Evolutionary conservation across 2,888 invertebrate genomes (phyloP).

Genomic region (Mystacides longicornis): DNA sequence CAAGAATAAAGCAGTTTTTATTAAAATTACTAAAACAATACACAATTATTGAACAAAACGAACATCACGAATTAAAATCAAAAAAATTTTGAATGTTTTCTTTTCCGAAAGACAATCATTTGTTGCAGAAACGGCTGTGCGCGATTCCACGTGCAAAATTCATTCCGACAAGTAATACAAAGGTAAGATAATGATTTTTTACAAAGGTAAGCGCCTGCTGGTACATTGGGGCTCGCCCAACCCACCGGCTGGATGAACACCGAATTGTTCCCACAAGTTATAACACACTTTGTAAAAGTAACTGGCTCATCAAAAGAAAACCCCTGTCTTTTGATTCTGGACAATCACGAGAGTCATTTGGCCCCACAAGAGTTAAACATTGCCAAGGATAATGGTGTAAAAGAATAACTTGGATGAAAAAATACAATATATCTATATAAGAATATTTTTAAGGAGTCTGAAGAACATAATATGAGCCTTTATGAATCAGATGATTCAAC

Average conservation of each 20-base stretch:
- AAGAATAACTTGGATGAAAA: no score
- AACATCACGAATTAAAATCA: no score
- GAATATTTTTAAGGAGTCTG: background rate
- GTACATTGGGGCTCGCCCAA: slow-evolving; percentile 31
- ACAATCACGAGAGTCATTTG: slow-evolving; percentile 33
- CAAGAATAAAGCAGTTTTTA: no score
- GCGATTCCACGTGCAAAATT: no score
- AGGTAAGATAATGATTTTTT: no score
- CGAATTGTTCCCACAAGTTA: slow-evolving; percentile 30
- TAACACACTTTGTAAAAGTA: slow-evolving; percentile 33
- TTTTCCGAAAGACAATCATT: no score
- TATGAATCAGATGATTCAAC: background rate
- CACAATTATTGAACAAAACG: no score
- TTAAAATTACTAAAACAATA: no score
- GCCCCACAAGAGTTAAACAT: slow-evolving; percentile 27
- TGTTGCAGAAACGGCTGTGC: no score
- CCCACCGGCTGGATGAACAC: slow-evolving; percentile 33
- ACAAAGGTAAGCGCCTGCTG: slow-evolving; percentile 32
- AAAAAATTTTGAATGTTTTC: no score
- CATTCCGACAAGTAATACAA: no score
- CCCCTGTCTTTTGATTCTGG: slow-evolving; percentile 26
- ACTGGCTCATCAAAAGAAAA: slow-evolving; percentile 15
- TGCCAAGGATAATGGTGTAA: slow-evolving; percentile 33
- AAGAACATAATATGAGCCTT: background rate
- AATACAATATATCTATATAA: no score